Conservation (phyloP, 2,797 vertebrate genomes). For the Hyperoplus lanceolatus region DNA sequence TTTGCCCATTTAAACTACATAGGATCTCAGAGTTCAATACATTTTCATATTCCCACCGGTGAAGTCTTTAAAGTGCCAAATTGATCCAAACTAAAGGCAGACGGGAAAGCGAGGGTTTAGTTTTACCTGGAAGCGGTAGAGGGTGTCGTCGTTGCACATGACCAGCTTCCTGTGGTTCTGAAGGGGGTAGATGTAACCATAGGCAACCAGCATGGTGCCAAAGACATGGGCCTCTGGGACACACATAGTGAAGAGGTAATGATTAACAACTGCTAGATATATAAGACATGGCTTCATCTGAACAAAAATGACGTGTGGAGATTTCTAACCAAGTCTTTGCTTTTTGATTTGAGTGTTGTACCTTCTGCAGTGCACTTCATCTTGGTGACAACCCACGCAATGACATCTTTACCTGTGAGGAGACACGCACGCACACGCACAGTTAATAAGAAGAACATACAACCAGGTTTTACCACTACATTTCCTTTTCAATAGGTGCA, state of each 20-base stretch:
- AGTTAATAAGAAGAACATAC: too few species aligned
- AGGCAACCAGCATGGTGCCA: slow-evolving; percentile 92
- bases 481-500: too few species aligned
- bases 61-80: too few species aligned
- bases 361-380: slow-evolving; percentile 88
- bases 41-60: too few species aligned
- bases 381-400: slow-evolving; percentile 90
- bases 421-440: slow-evolving; percentile 30
- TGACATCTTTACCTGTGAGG: slow-evolving; percentile 87
- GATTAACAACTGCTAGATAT: too few species aligned
- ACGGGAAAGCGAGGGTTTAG: too few species aligned
- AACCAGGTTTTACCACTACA: not conserved
- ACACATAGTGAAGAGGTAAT: not conserved
- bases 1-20: too few species aligned
- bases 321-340: too few species aligned
- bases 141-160: slow-evolving; percentile 86
- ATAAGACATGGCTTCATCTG: not conserved
- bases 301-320: too few species aligned
- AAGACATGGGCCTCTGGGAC: slow-evolving; percentile 89
- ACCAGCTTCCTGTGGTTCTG: slow-evolving; percentile 93
- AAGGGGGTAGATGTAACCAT: slow-evolving; percentile 94
- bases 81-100: too few species aligned
- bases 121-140: slow-evolving; percentile 95
- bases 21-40: too few species aligned
- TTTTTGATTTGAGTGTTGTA: slow-evolving; percentile 52